Evolutionary conservation across 2,888 invertebrate species (phyloP).

Genomic region (Ophraella communa): DNA sequence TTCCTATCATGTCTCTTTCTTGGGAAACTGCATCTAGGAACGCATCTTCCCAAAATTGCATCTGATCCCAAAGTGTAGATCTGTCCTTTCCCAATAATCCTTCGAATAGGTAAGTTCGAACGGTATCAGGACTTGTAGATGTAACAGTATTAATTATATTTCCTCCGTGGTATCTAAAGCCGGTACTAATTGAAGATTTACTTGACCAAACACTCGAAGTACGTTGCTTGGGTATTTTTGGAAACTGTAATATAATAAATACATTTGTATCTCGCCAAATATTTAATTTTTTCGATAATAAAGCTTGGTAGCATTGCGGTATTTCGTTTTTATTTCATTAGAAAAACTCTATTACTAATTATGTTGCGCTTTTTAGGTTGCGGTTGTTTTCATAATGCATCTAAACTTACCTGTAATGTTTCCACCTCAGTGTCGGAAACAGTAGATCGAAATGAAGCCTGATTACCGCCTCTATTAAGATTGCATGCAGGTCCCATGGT

Average conservation of each 20-base stretch:
- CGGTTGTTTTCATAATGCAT: background rate
- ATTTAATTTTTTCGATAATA: background rate
- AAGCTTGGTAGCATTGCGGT: background rate
- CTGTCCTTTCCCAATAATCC: conserved; percentile 83
- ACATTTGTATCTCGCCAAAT: background rate
- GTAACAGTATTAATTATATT: conserved; percentile 84
- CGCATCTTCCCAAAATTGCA: conserved; percentile 99
- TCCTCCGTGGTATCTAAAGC: conserved; percentile 86
- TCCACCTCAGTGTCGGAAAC: conserved; percentile 95
- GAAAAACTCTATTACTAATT: background rate
- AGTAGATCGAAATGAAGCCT: conserved; percentile 84
- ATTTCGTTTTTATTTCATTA: no score
- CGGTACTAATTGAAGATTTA: conserved; percentile 87
- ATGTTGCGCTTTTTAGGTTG: background rate
- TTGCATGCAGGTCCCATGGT: conserved; percentile 77
- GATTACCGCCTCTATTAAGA: conserved; percentile 72
- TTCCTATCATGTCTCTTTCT: conserved; percentile 98
- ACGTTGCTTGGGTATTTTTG: conserved; percentile 76
- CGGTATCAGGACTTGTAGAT: conserved; percentile 88
- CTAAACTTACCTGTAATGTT: conserved; percentile 79
- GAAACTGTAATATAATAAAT: conserved; percentile 63
- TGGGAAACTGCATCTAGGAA: conserved; percentile 97
- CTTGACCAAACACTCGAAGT: conserved; percentile 91
- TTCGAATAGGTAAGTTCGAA: conserved; percentile 91
- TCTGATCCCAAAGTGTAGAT: conserved; percentile 94